Evolutionary conservation across 2,113 vertebrate species (phyloP).

Genomic region (Rynchops niger): DNA sequence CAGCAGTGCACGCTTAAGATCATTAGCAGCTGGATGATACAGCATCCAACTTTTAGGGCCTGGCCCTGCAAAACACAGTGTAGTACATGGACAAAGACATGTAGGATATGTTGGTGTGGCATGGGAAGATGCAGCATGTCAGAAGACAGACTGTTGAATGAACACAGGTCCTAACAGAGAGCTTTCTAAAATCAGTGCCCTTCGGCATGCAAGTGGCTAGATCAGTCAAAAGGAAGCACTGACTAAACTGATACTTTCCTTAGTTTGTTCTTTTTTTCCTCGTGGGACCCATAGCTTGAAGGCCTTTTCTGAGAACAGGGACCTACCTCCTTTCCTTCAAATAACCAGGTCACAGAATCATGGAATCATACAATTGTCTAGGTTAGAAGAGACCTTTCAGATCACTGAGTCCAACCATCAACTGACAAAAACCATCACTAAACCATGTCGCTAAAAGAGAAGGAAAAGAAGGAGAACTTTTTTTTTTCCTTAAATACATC

Average conservation of each 20-base stretch:
- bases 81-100: fast-evolving
- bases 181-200: not conserved
- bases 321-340: not conserved
- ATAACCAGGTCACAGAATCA: not conserved
- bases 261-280: not conserved
- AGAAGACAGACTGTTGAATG: not conserved
- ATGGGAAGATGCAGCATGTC: not conserved
- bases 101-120: not conserved
- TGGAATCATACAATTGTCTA: too few species aligned
- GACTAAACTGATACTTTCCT: not conserved
- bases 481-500: not conserved
- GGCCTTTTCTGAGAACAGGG: not conserved
- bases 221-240: not conserved
- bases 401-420: not conserved
- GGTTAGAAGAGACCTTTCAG: too few species aligned
- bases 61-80: not conserved
- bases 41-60: not conserved
- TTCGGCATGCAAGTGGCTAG: not conserved
- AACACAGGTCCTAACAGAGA: not conserved
- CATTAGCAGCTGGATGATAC: not conserved
- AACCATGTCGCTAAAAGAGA: too few species aligned
- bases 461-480: not conserved
- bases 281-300: not conserved
- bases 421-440: too few species aligned
- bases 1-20: not conserved